Evolutionary conservation across 2,113 vertebrate species (phyloP).

Genomic region (Lampris incognitus): DNA sequence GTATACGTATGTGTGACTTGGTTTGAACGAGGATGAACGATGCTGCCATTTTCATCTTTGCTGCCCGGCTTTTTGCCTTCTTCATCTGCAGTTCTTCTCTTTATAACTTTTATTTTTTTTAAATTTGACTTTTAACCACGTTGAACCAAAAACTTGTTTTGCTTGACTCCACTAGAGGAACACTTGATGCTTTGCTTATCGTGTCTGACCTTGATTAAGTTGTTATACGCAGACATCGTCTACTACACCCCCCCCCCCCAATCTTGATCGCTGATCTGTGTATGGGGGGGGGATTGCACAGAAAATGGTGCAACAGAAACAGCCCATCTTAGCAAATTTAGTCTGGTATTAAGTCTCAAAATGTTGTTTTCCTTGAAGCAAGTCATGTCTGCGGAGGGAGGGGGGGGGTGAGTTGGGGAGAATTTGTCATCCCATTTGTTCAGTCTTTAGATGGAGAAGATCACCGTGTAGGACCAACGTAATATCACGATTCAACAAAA

Average conservation of each 20-base stretch:
- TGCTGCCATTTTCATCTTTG: slow-evolving; percentile 15
- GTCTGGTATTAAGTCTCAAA: no score
- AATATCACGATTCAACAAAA: no score
- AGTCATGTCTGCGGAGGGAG: no score
- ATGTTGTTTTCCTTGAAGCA: no score
- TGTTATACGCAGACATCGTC: background rate
- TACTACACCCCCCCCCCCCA: background rate
- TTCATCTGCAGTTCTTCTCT: slow-evolving; percentile 13
- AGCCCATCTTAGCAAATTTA: no score
- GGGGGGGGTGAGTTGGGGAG: no score
- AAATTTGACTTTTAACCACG: slow-evolving; percentile 10
- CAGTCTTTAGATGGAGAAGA: no score
- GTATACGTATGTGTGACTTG: background rate
- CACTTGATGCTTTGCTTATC: slow-evolving; percentile 33
- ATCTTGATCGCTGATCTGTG: no score
- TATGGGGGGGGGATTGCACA: no score
- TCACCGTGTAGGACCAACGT: no score
- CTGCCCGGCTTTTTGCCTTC: background rate
- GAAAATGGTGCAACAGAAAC: no score
- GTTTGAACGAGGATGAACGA: slow-evolving; percentile 37
- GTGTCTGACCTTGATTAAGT: slow-evolving; percentile 19
- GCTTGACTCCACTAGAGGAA: slow-evolving; percentile 15
- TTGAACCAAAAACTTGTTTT: slow-evolving; percentile 21
- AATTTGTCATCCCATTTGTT: no score
- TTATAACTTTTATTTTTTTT: slow-evolving; percentile 29